Base-by-base conservation (phyloP, 2,113 vertebrate species). In the Nothocercus julius region DNA sequence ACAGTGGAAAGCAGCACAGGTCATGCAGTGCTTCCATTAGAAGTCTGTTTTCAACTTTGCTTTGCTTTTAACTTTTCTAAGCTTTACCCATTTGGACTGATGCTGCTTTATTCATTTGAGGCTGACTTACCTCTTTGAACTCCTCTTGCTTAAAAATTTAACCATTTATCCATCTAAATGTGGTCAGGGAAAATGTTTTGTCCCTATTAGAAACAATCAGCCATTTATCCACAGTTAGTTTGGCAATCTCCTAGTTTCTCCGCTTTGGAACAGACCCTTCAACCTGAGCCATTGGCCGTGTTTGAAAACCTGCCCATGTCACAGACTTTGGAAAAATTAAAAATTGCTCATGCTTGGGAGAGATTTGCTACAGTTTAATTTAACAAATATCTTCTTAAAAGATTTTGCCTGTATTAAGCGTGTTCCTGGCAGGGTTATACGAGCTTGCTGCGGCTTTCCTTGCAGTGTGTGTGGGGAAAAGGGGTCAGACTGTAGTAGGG, bases 31-130 rank as follows among this genome's bases (percentile, higher is more conserved):
- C 58, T 96, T 87, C 70, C 38, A n/a, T 89, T 89, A 91, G 34
- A 59, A 73, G 53, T 17, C 20, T 82, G 7, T 85, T 94, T 91
- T 79, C 72, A 70, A 5, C 79, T 73, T 85, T 32, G 34, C 72
- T 85, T 90, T 85, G 72, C 75, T 87, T 87, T 89, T 85, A 89
- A 70, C 34, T 91, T 91, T 45, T 54, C 49, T 36, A 58, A 82
- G 67, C 30, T 16, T 62, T 69, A 32, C 63, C 19, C 30, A 17
- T 74, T 76, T 79, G 70, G 62, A 38, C 59, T 76, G 82, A 56
- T 83, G 63, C 59, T 83, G 44, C 49, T 90, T 62, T 83, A 62
- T 90, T 45, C 59, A 38, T 45, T 49, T 44, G 53, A 92, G 85
- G 40, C 58, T 69, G 59, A 36, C 5, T 4, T 34, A 69, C 30